Evolutionary conservation across 2,888 invertebrate species (phyloP).

Genomic region (Venusia cambrica): DNA sequence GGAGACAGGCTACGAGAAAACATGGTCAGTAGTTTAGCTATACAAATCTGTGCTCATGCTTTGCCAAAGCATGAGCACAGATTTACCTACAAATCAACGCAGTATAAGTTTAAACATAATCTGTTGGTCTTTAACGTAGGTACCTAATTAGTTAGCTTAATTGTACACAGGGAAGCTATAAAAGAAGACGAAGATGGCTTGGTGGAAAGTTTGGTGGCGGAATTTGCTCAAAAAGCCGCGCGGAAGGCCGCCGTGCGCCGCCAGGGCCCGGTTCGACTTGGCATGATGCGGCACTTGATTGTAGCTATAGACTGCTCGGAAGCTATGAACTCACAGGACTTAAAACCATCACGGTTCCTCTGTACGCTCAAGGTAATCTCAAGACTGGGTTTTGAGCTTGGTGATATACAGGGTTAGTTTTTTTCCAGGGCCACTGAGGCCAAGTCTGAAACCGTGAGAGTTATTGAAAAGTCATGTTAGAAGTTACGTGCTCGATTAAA

Average conservation of each 20-base stretch:
- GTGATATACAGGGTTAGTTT: too few species aligned
- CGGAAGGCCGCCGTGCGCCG: constrained; percentile 87
- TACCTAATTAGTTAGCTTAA: too few species aligned
- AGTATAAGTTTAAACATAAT: too few species aligned
- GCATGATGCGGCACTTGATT: constrained; percentile 99
- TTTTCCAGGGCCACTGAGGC: too few species aligned
- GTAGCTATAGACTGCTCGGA: constrained; percentile 96
- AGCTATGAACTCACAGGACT: constrained; percentile 96
- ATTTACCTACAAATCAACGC: too few species aligned
- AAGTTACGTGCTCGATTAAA: too few species aligned
- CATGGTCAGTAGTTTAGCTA: constrained; percentile 84
- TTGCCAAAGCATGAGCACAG: too few species aligned
- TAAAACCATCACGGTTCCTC: constrained; percentile 94
- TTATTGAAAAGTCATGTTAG: too few species aligned
- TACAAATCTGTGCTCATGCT: too few species aligned
- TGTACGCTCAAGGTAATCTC: constrained; percentile 95
- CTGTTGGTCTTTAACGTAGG: too few species aligned
- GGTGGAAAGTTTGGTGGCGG: constrained; percentile 93
- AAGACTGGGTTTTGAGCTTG: too few species aligned
- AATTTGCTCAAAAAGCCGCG: constrained; percentile 94
- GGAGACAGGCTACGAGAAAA: constrained; percentile 97
- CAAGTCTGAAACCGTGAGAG: too few species aligned
- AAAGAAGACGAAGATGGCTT: constrained; percentile 97
- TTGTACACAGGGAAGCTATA: constrained; percentile 93
- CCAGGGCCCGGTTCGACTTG: constrained; percentile 90